A percentile compares a stretch with the other conserved stretches of the same genome.
Conservation (phyloP, 2,888 invertebrate species). For the Callyntrura sp. region DNA sequence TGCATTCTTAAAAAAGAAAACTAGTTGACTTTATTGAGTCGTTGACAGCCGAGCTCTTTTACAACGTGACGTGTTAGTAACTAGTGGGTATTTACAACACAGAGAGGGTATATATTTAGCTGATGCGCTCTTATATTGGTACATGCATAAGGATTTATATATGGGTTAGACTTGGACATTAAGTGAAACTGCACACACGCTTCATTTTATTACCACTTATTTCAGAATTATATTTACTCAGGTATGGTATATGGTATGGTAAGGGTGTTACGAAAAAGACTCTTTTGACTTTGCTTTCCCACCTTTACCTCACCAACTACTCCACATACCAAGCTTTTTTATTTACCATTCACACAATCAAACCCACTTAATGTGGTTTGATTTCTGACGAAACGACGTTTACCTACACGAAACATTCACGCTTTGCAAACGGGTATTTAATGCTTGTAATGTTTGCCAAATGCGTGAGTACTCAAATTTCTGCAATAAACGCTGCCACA, state of each 20-base stretch:
- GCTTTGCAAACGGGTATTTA: background rate
- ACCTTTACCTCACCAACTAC: slow-evolving; percentile 22
- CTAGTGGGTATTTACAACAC: too few relatives aligned
- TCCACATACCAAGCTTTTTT: background rate
- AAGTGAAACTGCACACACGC: too few relatives aligned
- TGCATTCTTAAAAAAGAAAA: slow-evolving; percentile 50
- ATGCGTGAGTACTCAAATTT: background rate
- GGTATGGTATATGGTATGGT: too few relatives aligned
- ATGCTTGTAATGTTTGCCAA: background rate
- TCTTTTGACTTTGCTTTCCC: too few relatives aligned
- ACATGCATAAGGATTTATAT: too few relatives aligned
- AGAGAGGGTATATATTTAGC: too few relatives aligned
- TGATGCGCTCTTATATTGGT: too few relatives aligned
- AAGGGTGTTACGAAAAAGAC: too few relatives aligned
- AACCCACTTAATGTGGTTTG: slow-evolving; percentile 21
- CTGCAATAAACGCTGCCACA: slow-evolving; percentile 9
- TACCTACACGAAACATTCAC: background rate
- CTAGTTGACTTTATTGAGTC: slow-evolving; percentile 67
- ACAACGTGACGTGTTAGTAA: too few relatives aligned
- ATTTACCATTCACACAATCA: slow-evolving; percentile 42
- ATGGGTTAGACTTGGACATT: too few relatives aligned
- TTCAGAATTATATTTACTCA: too few relatives aligned
- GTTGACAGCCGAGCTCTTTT: slow-evolving; percentile 48
- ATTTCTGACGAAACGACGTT: background rate
- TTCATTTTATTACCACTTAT: too few relatives aligned